These are phyloP conservation scores for Ammodytes dubius DNA, from an alignment of 2,113 vertebrate genomes.

Conservation along the genomic window DNA sequence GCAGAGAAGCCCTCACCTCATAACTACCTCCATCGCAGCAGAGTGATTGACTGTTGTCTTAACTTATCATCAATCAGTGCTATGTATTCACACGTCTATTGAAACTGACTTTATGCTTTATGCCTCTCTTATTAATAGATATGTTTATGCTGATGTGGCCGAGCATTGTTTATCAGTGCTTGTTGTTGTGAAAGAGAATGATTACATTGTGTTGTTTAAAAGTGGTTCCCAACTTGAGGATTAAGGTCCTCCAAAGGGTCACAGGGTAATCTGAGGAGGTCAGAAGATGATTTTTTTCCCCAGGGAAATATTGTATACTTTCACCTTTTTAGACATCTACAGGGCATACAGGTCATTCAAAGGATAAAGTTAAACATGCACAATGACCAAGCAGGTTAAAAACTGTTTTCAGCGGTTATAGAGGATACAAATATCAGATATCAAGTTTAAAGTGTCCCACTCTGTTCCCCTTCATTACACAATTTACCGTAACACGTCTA, in stretches of 20 bases:
- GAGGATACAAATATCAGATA: neutral
- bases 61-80: neutral
- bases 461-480: neutral
- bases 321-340: neutral
- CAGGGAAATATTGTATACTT: neutral
- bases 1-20: slow-evolving; percentile 1
- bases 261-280: neutral
- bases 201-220: neutral
- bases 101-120: neutral
- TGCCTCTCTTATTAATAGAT: neutral
- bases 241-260: neutral
- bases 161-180: neutral
- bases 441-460: neutral
- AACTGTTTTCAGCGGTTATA: neutral
- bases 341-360: neutral
- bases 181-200: neutral
- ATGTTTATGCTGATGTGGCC: neutral
- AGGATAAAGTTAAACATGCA: neutral
- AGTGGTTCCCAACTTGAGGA: neutral
- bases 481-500: neutral
- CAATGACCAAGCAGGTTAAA: neutral
- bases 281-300: neutral
- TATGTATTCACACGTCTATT: neutral
- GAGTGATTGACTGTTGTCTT: neutral
- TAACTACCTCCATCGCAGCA: slow-evolving; percentile 23